A percentile compares a stretch with the other conserved stretches of the same genome.
Evolutionary conservation across 2,888 invertebrate species (phyloP).

Genomic region (Homarus gammarus): DNA sequence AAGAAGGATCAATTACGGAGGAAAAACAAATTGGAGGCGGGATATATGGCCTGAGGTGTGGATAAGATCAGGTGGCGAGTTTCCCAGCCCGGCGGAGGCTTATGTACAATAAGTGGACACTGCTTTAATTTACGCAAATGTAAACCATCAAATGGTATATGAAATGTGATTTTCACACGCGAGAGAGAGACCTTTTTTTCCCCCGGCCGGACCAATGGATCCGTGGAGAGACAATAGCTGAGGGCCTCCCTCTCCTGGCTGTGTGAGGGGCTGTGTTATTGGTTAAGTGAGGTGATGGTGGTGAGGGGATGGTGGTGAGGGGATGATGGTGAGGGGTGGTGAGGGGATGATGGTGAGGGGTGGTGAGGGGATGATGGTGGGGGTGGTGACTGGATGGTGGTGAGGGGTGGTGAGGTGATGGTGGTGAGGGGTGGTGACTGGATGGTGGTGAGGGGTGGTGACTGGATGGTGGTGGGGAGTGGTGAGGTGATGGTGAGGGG

Average conservation of each 20-base stretch:
- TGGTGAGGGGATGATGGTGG: too few relatives aligned
- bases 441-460: too few relatives aligned
- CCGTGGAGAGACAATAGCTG: slow-evolving; percentile 18
- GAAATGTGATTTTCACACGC: slow-evolving; percentile 67
- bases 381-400: too few relatives aligned
- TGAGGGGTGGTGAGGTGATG: too few relatives aligned
- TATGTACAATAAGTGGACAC: slow-evolving; percentile 52
- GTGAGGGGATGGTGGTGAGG: too few relatives aligned
- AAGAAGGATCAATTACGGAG: slow-evolving; percentile 42
- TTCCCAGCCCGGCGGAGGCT: slow-evolving; percentile 42
- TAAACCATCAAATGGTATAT: slow-evolving; percentile 61
- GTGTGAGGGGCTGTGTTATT: not conserved
- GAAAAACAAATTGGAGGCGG: slow-evolving; percentile 47
- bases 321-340: too few relatives aligned
- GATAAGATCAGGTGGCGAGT: slow-evolving; percentile 43
- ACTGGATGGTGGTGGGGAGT: too few relatives aligned
- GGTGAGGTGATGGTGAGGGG: too few relatives aligned
- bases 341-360: too few relatives aligned
- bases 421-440: too few relatives aligned
- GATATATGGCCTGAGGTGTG: slow-evolving; percentile 19
- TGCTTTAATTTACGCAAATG: slow-evolving; percentile 66
- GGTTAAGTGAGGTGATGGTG: not conserved
- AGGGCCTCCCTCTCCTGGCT: not conserved
- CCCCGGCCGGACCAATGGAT: not conserved
- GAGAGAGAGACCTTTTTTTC: too few relatives aligned